Conservation (phyloP, 2,113 vertebrate species). For the Alethe castanea region DNA sequence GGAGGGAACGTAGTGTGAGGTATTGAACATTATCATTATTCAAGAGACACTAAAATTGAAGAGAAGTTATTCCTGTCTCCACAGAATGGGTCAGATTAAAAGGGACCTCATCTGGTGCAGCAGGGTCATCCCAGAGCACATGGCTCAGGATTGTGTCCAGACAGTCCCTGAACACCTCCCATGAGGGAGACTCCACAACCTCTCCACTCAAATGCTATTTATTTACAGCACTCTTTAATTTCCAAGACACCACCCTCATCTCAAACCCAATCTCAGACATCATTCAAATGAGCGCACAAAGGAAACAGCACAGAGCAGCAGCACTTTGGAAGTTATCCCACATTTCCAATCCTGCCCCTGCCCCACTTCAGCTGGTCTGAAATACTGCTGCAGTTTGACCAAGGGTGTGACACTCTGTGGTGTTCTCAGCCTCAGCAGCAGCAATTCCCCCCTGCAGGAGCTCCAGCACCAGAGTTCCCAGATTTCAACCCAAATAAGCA, state of each 20-base stretch:
- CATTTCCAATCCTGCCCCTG: not conserved
- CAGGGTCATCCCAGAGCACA: not conserved
- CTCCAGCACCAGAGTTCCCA: not conserved
- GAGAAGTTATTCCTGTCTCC: not conserved
- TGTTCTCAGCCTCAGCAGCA: not conserved
- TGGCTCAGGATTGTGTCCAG: not conserved
- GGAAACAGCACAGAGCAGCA: not conserved
- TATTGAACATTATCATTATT: not conserved
- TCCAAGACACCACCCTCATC: not conserved
- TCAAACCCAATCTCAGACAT: not conserved
- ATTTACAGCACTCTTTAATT: not conserved
- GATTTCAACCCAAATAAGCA: not conserved
- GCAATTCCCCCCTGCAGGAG: not conserved
- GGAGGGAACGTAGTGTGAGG: not conserved
- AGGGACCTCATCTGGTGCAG: not conserved
- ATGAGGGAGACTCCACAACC: not conserved
- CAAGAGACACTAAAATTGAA: not conserved
- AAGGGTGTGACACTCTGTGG: not conserved
- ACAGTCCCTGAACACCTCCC: not conserved
- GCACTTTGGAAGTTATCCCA: not conserved
- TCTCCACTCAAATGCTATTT: not conserved
- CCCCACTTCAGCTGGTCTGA: not conserved
- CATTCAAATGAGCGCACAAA: not conserved
- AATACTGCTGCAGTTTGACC: not conserved
- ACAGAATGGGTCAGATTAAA: not conserved